Evolutionary conservation across 2,113 vertebrate genomes (phyloP).

Genomic region (Pituophis catenifer): DNA sequence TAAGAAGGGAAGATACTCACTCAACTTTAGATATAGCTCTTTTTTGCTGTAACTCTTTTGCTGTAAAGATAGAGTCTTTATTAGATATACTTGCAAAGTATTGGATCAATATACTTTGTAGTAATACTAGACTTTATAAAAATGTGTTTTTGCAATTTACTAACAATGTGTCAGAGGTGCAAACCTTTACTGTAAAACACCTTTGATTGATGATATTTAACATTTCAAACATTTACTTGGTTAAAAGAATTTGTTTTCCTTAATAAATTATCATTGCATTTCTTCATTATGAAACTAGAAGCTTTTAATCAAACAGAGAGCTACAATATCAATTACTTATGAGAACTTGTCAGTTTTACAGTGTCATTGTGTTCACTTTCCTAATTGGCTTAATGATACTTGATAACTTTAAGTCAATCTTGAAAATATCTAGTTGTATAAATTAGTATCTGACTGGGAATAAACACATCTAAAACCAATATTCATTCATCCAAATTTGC

Average conservation of each 20-base stretch:
- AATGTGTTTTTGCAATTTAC: not conserved
- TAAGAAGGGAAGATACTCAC: not conserved
- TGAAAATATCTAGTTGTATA: not conserved
- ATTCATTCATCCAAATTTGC: not conserved
- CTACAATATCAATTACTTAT: not conserved
- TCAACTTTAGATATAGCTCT: not conserved
- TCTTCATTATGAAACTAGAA: not conserved
- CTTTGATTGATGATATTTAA: not conserved
- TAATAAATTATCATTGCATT: slow-evolving; percentile 15
- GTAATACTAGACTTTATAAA: not conserved
- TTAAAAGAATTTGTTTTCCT: not conserved
- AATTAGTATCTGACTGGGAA: not conserved
- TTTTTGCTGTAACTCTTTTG: not conserved
- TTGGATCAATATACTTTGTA: not conserved
- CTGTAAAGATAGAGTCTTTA: not conserved
- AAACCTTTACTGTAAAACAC: not conserved
- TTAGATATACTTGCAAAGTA: not conserved
- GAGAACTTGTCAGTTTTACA: not conserved
- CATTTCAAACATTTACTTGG: not conserved
- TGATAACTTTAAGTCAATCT: not conserved
- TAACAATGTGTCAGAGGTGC: not conserved
- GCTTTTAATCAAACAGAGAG: slow-evolving; percentile 23
- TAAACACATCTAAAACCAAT: not conserved
- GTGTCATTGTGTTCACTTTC: not conserved
- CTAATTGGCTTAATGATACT: not conserved